A percentile compares a stretch with the other conserved stretches of the same genome.
Evolutionary conservation across 2,797 vertebrate species (phyloP).

Genomic region (Gouania willdenowi): DNA sequence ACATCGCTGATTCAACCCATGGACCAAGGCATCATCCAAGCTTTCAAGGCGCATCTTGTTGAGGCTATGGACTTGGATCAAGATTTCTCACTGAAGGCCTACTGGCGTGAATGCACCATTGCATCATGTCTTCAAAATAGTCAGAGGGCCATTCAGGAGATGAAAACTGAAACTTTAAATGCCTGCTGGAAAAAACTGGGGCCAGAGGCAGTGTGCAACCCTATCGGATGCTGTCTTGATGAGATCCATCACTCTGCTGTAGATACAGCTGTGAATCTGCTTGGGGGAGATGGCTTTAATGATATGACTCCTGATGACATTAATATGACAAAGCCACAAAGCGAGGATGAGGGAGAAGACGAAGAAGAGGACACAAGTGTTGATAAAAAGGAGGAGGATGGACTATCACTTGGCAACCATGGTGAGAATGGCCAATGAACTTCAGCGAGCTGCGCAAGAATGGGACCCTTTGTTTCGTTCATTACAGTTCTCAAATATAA

Average conservation of each 20-base stretch:
- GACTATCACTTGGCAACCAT: slow-evolving; percentile 2
- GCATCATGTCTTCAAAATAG: slow-evolving; percentile 10
- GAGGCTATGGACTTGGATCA: not conserved
- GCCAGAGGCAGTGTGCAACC: slow-evolving; percentile 5
- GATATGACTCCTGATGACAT: slow-evolving; percentile 9
- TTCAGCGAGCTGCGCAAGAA: not conserved
- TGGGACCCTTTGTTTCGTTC: not conserved
- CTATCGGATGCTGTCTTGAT: not conserved
- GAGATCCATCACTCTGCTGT: not conserved
- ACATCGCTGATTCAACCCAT: slow-evolving; percentile 9
- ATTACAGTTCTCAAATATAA: slow-evolving; percentile 2
- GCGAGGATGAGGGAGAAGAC: slow-evolving; percentile 4
- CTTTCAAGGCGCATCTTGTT: slow-evolving; percentile 10
- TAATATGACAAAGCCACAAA: slow-evolving; percentile 10
- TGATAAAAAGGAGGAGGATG: not conserved
- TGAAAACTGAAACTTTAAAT: slow-evolving; percentile 14
- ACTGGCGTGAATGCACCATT: slow-evolving; percentile 5
- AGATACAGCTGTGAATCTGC: slow-evolving; percentile 4
- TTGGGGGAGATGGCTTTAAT: not conserved
- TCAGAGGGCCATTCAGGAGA: slow-evolving; percentile 10
- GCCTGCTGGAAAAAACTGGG: slow-evolving; percentile 16
- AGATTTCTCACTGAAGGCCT: slow-evolving; percentile 5
- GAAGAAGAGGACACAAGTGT: not conserved
- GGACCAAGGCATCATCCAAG: slow-evolving; percentile 2
- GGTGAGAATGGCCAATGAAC: not conserved